These are phyloP conservation scores for Diaphora mendica DNA, from an alignment of 2,888 invertebrate genomes.

Conservation along the genomic window DNA sequence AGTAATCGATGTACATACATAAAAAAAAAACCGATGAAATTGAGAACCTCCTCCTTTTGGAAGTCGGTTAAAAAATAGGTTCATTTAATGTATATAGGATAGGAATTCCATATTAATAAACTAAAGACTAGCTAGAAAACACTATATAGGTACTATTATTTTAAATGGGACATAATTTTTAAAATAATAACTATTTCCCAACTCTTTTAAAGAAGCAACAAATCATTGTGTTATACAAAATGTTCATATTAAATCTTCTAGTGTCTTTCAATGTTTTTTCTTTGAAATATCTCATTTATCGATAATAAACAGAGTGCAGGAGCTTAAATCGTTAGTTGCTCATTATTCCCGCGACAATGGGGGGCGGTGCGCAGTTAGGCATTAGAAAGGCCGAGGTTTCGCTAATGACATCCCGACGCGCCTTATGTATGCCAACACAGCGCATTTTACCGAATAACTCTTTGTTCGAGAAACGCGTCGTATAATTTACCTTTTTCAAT, in stretches of 20 bases:
- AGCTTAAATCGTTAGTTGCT: slow-evolving; percentile 81
- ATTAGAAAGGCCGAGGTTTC: slow-evolving; percentile 83
- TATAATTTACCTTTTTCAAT: slow-evolving; percentile 55
- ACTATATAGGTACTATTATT: too few species aligned
- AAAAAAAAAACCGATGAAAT: too few species aligned
- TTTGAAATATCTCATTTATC: slow-evolving; percentile 38
- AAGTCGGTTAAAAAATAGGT: too few species aligned
- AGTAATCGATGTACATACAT: too few species aligned
- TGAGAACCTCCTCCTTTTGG: too few species aligned
- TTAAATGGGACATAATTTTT: too few species aligned
- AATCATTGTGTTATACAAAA: not conserved
- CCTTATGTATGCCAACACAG: slow-evolving; percentile 64
- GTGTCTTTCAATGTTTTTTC: slow-evolving; percentile 28
- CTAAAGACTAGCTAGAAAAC: too few species aligned
- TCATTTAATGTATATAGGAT: too few species aligned
- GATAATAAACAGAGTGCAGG: slow-evolving; percentile 56
- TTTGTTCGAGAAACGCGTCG: slow-evolving; percentile 65
- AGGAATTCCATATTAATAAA: too few species aligned
- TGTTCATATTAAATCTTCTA: not conserved
- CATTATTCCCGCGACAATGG: slow-evolving; percentile 82
- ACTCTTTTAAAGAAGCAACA: not conserved
- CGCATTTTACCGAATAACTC: slow-evolving; percentile 78
- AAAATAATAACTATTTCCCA: too few species aligned
- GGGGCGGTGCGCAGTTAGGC: slow-evolving; percentile 81
- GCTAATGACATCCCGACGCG: slow-evolving; percentile 82